A percentile compares a stretch with the other conserved stretches of the same genome.
Conservation (phyloP, 2,888 invertebrate genomes). For the Anodontia alba region DNA sequence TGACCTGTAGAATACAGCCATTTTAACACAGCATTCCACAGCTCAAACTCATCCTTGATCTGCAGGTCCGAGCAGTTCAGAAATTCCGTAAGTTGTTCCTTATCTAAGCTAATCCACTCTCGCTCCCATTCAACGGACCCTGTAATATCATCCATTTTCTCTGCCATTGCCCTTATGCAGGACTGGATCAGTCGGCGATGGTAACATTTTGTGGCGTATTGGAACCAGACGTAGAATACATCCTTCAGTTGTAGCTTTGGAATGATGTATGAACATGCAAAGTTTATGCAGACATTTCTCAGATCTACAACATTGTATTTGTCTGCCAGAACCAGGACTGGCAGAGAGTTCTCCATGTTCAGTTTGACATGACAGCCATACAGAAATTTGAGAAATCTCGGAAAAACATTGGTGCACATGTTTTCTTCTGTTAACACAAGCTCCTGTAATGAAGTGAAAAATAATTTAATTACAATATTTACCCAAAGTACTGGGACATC, state of each 20-base stretch:
- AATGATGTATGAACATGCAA: conserved; percentile 83
- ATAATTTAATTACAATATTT: not conserved
- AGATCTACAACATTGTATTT: conserved; percentile 85
- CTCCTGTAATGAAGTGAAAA: conserved; percentile 60
- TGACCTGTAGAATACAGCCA: conserved; percentile 82
- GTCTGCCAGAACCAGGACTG: conserved; percentile 85
- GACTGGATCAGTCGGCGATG: conserved; percentile 78
- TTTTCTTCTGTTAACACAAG: conserved; percentile 83
- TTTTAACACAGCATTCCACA: conserved; percentile 84
- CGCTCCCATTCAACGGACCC: conserved; percentile 84
- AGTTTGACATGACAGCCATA: conserved; percentile 85
- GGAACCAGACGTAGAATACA: conserved; percentile 86
- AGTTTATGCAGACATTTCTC: conserved; percentile 84
- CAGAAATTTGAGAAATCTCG: conserved; percentile 84
- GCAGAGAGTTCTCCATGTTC: conserved; percentile 84
- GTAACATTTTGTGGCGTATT: conserved; percentile 84
- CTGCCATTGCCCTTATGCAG: conserved; percentile 78
- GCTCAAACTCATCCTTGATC: conserved; percentile 84
- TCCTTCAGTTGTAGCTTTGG: conserved; percentile 84
- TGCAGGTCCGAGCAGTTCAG: conserved; percentile 83
- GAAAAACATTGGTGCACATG: conserved; percentile 83
- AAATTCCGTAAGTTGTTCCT: conserved; percentile 85
- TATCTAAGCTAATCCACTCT: conserved; percentile 82
- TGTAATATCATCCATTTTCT: conserved; percentile 81
- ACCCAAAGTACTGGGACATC: too few relatives aligned